phyloP scores from a whole-genome alignment of 2,888 invertebrate species.

The Eueremaeus valkanovi region DNA sequence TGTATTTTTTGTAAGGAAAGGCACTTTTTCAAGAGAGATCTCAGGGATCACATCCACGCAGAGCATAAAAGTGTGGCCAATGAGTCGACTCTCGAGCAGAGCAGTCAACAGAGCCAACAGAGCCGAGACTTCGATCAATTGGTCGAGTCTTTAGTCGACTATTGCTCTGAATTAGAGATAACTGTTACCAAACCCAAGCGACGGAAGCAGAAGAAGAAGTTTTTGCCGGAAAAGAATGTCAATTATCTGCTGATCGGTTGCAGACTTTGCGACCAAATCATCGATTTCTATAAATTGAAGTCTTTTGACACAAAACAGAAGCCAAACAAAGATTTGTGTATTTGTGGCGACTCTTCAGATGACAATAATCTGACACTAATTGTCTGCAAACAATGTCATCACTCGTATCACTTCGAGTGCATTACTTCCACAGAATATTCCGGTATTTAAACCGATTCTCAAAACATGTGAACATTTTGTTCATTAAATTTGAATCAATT shows the following conservation, averaged over 20 bases:
- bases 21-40: not conserved
- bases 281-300: not conserved
- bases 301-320: not conserved
- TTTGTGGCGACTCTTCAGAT: not conserved
- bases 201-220: not conserved
- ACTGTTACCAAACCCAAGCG: not conserved
- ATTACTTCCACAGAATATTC: not conserved
- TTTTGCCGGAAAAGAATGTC: not conserved
- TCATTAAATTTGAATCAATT: not conserved
- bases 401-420: constrained; percentile 5
- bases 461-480: not conserved
- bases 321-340: not conserved
- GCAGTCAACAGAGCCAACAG: not conserved
- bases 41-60: not conserved
- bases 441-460: not conserved
- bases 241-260: not conserved
- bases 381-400: not conserved
- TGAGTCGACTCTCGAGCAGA: too few relatives aligned
- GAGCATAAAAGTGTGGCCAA: too few relatives aligned
- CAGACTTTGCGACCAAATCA: not conserved
- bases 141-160: not conserved
- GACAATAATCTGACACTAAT: not conserved
- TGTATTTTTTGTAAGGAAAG: not conserved
- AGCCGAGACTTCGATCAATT: not conserved
- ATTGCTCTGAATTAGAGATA: not conserved